Evolutionary conservation across 1,140 invertebrate species (phyloP).

Genomic region (Maniola jurtina): DNA sequence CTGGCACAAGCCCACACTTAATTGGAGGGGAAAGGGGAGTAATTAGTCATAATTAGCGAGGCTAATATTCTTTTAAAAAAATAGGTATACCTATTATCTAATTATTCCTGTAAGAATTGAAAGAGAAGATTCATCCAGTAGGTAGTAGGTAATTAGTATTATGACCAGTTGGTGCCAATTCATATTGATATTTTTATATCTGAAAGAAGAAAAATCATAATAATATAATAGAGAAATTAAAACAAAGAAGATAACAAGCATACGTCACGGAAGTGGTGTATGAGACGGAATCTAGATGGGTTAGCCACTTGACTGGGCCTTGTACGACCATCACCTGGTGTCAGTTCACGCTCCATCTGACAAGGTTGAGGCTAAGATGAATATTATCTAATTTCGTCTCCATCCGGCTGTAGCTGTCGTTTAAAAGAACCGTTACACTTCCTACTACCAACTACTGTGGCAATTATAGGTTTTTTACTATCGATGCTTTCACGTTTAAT

Average conservation of each 20-base stretch:
- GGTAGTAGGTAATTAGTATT: too few relatives aligned
- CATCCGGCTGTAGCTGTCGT: conserved; percentile 5
- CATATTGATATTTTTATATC: too few relatives aligned
- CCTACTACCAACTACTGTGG: neutral
- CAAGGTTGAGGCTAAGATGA: conserved; percentile 26
- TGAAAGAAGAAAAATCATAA: neutral
- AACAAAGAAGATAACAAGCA: neutral
- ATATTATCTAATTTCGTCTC: conserved; percentile 4
- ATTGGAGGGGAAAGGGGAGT: too few relatives aligned
- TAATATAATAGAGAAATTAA: neutral
- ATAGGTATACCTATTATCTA: too few relatives aligned
- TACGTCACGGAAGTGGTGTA: neutral
- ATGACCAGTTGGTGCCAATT: too few relatives aligned
- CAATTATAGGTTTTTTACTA: too few relatives aligned
- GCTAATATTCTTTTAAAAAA: too few relatives aligned
- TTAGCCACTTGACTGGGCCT: conserved; percentile 11
- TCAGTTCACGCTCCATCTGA: neutral
- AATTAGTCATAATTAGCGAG: too few relatives aligned
- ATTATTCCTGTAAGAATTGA: too few relatives aligned
- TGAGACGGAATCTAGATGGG: neutral
- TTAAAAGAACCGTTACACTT: conserved; percentile 1
- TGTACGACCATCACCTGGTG: conserved; percentile 21
- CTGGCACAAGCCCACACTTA: too few relatives aligned
- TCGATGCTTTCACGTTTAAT: too few relatives aligned
- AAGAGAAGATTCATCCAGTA: too few relatives aligned